Evolutionary conservation across 2,888 invertebrate species (phyloP).

Genomic region (Metacarcinus magister): DNA sequence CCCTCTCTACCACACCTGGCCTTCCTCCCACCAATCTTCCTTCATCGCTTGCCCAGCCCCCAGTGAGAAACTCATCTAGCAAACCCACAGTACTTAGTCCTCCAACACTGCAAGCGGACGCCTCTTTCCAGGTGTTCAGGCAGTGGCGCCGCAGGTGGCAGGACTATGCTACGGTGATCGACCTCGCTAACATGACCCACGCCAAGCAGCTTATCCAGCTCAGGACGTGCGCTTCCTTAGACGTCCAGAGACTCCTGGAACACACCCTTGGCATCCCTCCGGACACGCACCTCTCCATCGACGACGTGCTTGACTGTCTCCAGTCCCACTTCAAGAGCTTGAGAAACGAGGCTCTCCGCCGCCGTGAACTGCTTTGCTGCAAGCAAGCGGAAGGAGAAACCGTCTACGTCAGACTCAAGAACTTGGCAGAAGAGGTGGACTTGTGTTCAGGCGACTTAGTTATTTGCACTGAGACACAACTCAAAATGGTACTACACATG

Average conservation of each 20-base stretch:
- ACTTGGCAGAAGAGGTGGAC: too few species aligned
- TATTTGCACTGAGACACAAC: neutral
- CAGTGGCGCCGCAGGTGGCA: slow-evolving; percentile 5
- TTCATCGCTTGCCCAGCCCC: neutral
- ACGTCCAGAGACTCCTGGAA: slow-evolving; percentile 44
- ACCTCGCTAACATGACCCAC: neutral
- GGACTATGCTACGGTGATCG: slow-evolving; percentile 8
- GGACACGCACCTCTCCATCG: neutral
- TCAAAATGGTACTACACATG: slow-evolving; percentile 45
- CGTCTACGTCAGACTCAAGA: neutral
- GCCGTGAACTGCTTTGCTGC: neutral
- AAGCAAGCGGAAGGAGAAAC: neutral
- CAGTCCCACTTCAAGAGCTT: slow-evolving; percentile 11
- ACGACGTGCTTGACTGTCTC: slow-evolving; percentile 30
- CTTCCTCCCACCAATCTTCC: neutral
- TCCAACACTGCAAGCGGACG: neutral
- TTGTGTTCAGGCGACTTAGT: neutral
- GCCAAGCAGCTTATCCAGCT: slow-evolving; percentile 48
- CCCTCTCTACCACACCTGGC: neutral
- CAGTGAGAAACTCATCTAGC: neutral
- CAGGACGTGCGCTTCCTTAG: neutral
- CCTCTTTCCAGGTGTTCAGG: neutral
- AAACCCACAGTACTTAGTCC: neutral
- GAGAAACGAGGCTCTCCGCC: neutral
- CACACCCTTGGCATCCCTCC: neutral